Conservation (phyloP, 2,888 invertebrate genomes). For the Melieria picta region DNA sequence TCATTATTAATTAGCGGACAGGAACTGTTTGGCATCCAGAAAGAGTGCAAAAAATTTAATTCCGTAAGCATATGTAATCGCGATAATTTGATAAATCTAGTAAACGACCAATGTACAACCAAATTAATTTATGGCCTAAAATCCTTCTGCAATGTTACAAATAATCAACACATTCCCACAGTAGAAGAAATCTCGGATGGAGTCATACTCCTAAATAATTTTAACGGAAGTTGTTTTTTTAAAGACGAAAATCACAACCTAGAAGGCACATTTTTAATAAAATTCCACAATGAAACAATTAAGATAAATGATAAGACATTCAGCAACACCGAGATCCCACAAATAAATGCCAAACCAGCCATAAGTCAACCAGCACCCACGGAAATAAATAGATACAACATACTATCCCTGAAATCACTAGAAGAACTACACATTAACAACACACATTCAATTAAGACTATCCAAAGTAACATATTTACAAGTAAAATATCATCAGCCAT, state of each 20-base stretch:
- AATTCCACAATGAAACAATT: no score
- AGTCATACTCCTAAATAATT: neutral
- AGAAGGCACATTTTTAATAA: neutral
- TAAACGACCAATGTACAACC: neutral
- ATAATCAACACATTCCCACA: no score
- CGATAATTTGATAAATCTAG: constrained; percentile 20
- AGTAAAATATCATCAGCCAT: neutral
- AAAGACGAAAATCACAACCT: neutral
- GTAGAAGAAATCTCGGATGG: no score
- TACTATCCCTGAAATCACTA: constrained; percentile 4
- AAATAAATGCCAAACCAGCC: neutral
- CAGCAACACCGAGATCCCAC: constrained; percentile 5
- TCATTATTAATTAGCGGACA: no score
- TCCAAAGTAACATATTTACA: neutral
- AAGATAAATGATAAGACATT: neutral
- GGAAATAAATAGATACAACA: constrained; percentile 1
- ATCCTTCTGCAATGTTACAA: neutral
- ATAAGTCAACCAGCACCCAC: neutral
- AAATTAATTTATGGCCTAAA: neutral
- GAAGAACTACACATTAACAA: constrained; percentile 8
- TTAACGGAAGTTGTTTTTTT: constrained; percentile 6
- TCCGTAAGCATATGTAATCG: constrained; percentile 2
- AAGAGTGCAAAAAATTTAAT: no score
- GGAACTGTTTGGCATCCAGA: no score
- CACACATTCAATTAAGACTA: constrained; percentile 13